These are phyloP conservation scores for Selene dorsalis DNA, from an alignment of 2,797 vertebrate genomes.

Conservation along the genomic window DNA sequence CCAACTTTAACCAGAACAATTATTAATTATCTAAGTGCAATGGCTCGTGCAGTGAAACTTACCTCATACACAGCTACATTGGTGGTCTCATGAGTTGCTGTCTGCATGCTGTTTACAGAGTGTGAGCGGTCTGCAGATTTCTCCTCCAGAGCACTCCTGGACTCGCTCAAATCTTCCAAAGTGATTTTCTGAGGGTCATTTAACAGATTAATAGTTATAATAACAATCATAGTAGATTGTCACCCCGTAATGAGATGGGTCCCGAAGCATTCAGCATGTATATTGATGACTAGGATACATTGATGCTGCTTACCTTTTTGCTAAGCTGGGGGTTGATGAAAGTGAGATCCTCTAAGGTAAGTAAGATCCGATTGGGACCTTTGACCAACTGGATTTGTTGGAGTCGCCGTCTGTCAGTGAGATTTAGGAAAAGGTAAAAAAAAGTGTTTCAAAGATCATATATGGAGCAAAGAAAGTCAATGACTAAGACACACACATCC, in stretches of 20 bases:
- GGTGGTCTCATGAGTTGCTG: constrained; percentile 87
- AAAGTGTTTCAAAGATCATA: not conserved
- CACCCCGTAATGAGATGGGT: not conserved
- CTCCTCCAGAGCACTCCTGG: constrained; percentile 83
- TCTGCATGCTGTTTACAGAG: constrained; percentile 86
- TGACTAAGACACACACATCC: not conserved
- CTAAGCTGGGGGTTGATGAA: constrained; percentile 92
- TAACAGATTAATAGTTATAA: constrained; percentile 31
- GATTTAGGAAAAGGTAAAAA: constrained; percentile 30
- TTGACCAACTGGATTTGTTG: constrained; percentile 91
- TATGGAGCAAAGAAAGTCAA: constrained; percentile 6
- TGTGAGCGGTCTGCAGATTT: constrained; percentile 82
- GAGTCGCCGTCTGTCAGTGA: constrained; percentile 82
- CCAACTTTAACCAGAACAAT: not conserved
- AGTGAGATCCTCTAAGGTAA: constrained; percentile 90
- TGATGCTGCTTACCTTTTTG: constrained; percentile 82
- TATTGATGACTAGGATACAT: not conserved
- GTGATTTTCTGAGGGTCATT: constrained; percentile 87
- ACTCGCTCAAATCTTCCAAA: constrained; percentile 87
- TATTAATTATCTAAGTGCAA: too few species aligned
- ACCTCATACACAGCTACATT: constrained; percentile 93
- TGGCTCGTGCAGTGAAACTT: not conserved
- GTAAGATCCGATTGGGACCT: constrained; percentile 90
- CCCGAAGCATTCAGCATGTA: not conserved
- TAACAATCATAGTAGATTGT: too few species aligned